Evolutionary conservation across 2,888 invertebrate genomes (phyloP), one percentile per base, ranked within the genome.

Genomic region (Oeneis ivallda): DNA sequence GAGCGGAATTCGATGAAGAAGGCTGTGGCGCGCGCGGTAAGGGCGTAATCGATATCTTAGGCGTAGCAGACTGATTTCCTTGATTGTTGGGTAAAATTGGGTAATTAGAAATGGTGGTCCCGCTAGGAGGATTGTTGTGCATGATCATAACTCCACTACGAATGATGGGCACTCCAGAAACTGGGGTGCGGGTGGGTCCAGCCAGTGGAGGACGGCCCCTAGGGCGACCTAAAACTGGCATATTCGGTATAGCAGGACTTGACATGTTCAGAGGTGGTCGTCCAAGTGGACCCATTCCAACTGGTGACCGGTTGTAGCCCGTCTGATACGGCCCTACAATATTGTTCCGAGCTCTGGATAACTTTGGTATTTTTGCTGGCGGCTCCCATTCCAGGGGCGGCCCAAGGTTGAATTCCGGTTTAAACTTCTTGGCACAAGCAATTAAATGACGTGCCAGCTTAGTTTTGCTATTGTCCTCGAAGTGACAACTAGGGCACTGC

Each of bases 371-470:
- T 87, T 98, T 98, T 11, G 98, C 98, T 3, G 98, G 98, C 4
- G 97, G 98, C 79, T 98, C 98, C 96, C 97, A 98, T 79, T 98
- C 98, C 3, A 95, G 88, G 1, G 98, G 97, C 1, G 98, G 98
- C 71, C 95, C 95, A 72, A 96, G 90, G 86, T 98, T 98, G 68
- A 95, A 93, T 76, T 98, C 97, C 0, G 98, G 96, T 84, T 97
- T 95, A 87, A 97, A 98, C 83, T 97, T 97, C 84, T 98, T 97
- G 67, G 95, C 94, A 86, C 98, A 99, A 9, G 97, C 96, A 63
- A 97, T 94, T 75, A 96, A 93, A 92, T 99, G 98, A 62, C 98
- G 93, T 0, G 96, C 96, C 75, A 98, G 89, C 87, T 98, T 98
- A 52, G 97, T 97, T 90, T 98, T 98, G 73, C 97, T 96, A 81